These are phyloP conservation scores for Synodontis membranacea DNA, from an alignment of 2,113 vertebrate species.

Conservation along the genomic window DNA sequence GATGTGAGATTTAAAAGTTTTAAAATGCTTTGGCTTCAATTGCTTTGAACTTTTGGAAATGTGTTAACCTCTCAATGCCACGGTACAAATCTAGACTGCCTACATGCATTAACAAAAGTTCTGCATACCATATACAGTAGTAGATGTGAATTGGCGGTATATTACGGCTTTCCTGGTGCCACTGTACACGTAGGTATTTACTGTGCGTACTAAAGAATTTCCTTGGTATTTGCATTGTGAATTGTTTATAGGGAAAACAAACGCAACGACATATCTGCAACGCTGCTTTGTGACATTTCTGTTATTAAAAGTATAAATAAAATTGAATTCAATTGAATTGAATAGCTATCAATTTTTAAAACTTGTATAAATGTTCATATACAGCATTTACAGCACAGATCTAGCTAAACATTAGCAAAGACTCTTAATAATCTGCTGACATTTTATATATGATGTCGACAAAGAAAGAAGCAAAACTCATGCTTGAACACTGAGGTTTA, in stretches of 20 bases:
- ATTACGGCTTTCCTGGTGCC: background rate
- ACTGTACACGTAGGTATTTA: background rate
- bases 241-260: background rate
- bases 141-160: background rate
- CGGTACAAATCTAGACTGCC: background rate
- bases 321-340: background rate
- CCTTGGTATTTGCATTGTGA: background rate
- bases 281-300: background rate
- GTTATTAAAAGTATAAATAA: background rate
- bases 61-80: background rate
- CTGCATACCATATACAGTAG: background rate
- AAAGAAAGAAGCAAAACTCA: background rate
- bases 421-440: constrained; percentile 5
- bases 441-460: background rate
- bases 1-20: constrained; percentile 14
- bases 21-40: background rate
- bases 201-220: background rate
- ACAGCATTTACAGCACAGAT: background rate
- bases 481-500: background rate
- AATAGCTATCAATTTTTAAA: background rate
- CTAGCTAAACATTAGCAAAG: background rate
- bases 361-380: background rate
- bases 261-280: background rate
- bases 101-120: background rate
- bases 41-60: background rate